These are phyloP conservation scores for Melanotaenia nigrans DNA, from an alignment of 2,797 vertebrate genomes.

Conservation along the genomic window DNA sequence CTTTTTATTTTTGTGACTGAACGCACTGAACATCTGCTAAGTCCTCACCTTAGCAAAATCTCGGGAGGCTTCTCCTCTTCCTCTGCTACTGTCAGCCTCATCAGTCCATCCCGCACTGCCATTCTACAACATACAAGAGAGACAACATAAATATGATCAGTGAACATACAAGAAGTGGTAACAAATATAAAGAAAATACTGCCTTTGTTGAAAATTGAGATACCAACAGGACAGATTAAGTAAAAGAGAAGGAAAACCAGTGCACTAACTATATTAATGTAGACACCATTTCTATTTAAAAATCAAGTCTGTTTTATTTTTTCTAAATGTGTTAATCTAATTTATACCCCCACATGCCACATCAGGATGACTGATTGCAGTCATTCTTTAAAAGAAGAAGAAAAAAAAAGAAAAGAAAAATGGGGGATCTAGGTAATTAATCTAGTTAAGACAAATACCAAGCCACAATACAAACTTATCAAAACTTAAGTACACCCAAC, in stretches of 20 bases:
- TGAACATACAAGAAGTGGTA: slow-evolving; percentile 9
- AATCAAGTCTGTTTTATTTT: not conserved
- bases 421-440: not conserved
- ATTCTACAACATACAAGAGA: slow-evolving; percentile 80
- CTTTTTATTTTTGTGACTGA: not conserved
- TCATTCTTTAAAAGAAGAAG: not conserved
- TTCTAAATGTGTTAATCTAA: too few relatives aligned
- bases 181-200: not conserved
- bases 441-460: slow-evolving; percentile 26
- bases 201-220: not conserved
- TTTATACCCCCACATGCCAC: not conserved
- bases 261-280: not conserved
- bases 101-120: slow-evolving; percentile 89
- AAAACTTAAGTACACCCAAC: slow-evolving; percentile 53
- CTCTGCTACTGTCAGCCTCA: slow-evolving; percentile 88
- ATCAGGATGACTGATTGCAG: not conserved
- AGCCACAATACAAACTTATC: slow-evolving; percentile 38
- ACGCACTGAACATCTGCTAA: not conserved
- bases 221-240: not conserved
- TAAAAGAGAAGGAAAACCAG: not conserved
- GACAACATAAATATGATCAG: slow-evolving; percentile 22
- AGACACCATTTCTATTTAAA: slow-evolving; percentile 4
- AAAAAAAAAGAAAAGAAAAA: slow-evolving; percentile 11
- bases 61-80: slow-evolving; percentile 92
- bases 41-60: slow-evolving; percentile 95